Percentiles rank a stretch among this genome's conserved stretches.
Evolutionary conservation across 2,797 vertebrate species (phyloP).

Genomic region (Paramormyrops hopkinsi): DNA sequence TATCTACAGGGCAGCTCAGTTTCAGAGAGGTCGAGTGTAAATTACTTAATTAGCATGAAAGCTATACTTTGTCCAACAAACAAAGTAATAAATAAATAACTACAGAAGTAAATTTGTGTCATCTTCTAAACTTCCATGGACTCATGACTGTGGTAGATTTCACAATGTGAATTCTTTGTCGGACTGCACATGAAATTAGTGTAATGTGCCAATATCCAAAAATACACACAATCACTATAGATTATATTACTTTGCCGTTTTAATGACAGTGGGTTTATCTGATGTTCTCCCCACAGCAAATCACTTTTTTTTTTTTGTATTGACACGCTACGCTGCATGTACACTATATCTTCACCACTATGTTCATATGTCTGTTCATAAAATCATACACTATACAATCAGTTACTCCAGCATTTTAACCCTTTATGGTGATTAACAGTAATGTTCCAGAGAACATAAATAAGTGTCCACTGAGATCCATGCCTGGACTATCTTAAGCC

Average conservation of each 20-base stretch:
- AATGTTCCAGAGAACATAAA: not conserved
- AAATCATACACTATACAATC: not conserved
- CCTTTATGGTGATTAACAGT: not conserved
- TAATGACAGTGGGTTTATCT: not conserved
- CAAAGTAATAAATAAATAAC: not conserved
- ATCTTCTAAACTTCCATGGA: not conserved
- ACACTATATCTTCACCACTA: not conserved
- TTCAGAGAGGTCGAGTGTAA: not conserved
- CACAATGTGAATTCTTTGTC: not conserved
- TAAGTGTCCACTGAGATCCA: not conserved
- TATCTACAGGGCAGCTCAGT: not conserved
- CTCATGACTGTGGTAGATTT: not conserved
- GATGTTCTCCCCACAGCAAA: not conserved
- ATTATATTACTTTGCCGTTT: not conserved
- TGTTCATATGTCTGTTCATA: not conserved
- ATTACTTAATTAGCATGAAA: not conserved
- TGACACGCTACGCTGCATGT: not conserved
- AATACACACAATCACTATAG: not conserved
- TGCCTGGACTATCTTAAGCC: not conserved
- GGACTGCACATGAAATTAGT: not conserved
- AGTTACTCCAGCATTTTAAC: not conserved
- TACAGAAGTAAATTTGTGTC: not conserved
- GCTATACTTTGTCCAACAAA: not conserved
- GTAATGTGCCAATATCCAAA: not conserved
- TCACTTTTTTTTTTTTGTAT: not conserved